phyloP scores from a whole-genome alignment of 2,113 vertebrate genomes.

The Fregetta grallaria region DNA sequence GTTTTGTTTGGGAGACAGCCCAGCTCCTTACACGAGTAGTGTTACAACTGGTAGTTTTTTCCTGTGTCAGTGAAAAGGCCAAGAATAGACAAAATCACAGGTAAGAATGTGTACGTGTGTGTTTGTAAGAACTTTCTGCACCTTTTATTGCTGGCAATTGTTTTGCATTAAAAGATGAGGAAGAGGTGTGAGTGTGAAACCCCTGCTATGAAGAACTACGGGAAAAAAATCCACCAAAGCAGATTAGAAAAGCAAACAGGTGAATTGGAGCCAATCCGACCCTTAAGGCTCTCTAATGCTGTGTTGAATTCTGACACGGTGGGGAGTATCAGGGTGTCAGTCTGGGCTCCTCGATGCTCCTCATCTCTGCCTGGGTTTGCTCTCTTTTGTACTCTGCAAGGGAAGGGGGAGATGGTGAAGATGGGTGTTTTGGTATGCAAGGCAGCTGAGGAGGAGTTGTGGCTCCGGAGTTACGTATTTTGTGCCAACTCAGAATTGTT shows the following conservation, averaged over 20 bases:
- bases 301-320: background rate
- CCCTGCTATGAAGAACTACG: background rate
- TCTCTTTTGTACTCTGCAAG: background rate
- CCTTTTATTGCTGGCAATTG: background rate
- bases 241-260: background rate
- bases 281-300: fast-evolving
- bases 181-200: background rate
- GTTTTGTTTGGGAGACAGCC: background rate
- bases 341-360: background rate
- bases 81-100: background rate
- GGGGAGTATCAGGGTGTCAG: background rate
- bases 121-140: background rate
- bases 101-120: background rate
- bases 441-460: background rate
- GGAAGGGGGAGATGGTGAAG: background rate
- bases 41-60: background rate
- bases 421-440: background rate
- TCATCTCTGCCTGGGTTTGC: background rate
- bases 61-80: background rate
- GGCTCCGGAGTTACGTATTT: background rate
- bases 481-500: constrained; percentile 43
- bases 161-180: background rate
- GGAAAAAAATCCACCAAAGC: background rate
- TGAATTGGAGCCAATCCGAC: background rate
- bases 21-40: background rate